Base-by-base conservation (phyloP, 2,888 invertebrate species). In the Leucophenga montana region DNA sequence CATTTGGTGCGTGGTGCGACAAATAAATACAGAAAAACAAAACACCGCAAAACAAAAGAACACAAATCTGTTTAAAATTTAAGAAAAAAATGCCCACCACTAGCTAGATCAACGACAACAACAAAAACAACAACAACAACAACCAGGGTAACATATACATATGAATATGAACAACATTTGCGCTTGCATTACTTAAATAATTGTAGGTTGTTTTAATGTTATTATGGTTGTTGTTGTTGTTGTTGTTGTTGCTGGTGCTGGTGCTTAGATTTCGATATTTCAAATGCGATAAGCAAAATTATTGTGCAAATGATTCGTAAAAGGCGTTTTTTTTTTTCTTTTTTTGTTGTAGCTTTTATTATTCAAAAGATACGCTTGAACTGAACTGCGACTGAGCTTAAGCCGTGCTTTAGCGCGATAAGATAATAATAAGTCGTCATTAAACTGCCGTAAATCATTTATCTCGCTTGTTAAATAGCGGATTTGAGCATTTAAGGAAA, bases 321-420 rank as follows among this genome's bases (percentile, higher is more conserved):
- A 39, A 39, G 39, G 39, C 39, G 39, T 39, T 39, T 39, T 8
- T 11, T 39, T 39, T 39, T 39, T 11, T 11, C n/a, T 39, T 39
- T 39, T 39, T 11, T 11, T 27, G 1, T 5, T 39, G 8, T 39
- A 5, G 3, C 8, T 39, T 39, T 39, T 39, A 11, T 39, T 5
- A 5, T 39, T 39, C 39, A 5, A 5, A 39, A 39, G 11, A 5
- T 39, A 39, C 39, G 39, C 39, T 39, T 39, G 11, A 8, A 39
- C 39, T 50, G 27, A 22, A 48, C 84, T 82, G 85, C 80, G 82
- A 80, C 80, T 85, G 84, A 80, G 85, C 85, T 81, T 82, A 70
- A 62, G 68, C 64, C 67, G 11, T 22, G 53, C 53, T n/a, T 53
- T 3, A n/a, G n/a, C 66, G 75, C 66, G 68, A 68, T 39, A 39